Conservation (phyloP, 1,140 invertebrate genomes). For the Stegodyphus mimosarum region DNA sequence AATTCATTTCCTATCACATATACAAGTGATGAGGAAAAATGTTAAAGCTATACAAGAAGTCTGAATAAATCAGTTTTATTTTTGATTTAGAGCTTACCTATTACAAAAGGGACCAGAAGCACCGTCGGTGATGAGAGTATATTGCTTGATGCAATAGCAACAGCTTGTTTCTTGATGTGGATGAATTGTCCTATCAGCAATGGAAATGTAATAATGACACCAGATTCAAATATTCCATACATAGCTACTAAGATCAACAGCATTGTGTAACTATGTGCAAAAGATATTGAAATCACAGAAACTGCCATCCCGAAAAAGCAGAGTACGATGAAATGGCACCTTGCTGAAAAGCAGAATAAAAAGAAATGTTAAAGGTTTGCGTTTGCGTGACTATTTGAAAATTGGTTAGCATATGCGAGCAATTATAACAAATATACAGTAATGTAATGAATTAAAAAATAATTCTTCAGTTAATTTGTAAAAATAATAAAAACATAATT, state of each 20-base stretch:
- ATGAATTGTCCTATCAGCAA: slow-evolving; percentile 40
- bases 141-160: slow-evolving; percentile 47
- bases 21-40: background rate
- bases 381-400: too few relatives aligned
- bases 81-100: slow-evolving; percentile 24
- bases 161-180: slow-evolving; percentile 3
- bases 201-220: slow-evolving; percentile 48
- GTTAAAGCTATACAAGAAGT: background rate
- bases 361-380: background rate
- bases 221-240: slow-evolving; percentile 46
- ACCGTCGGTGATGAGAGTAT: slow-evolving; percentile 33
- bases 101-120: slow-evolving; percentile 35
- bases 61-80: background rate
- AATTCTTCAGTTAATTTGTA: too few relatives aligned
- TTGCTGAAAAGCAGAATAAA: slow-evolving; percentile 19
- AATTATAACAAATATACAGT: too few relatives aligned
- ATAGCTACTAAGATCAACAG: slow-evolving; percentile 19
- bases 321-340: slow-evolving; percentile 16
- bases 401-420: too few relatives aligned
- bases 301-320: slow-evolving; percentile 29
- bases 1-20: background rate
- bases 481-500: too few relatives aligned
- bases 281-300: background rate
- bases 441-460: too few relatives aligned
- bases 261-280: background rate